Conservation (phyloP, 2,888 invertebrate species). For the Cotesia congregata region DNA sequence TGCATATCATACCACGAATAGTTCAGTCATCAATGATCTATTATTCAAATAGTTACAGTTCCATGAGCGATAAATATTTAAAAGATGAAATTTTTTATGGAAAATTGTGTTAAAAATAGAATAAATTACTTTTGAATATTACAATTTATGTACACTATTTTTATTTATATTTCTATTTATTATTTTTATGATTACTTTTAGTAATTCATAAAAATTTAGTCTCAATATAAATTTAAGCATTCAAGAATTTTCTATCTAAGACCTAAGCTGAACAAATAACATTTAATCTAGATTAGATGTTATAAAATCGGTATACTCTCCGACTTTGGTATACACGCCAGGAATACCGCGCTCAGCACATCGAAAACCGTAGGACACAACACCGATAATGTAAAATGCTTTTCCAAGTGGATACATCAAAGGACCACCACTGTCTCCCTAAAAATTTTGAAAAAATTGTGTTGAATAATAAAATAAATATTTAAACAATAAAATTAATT, state of each 20-base stretch:
- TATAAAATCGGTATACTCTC: constrained; percentile 71
- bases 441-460: constrained; percentile 34
- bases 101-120: too few relatives aligned
- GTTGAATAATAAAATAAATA: constrained; percentile 19
- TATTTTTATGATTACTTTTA: not conserved
- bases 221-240: constrained; percentile 1
- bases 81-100: too few relatives aligned
- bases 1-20: too few relatives aligned
- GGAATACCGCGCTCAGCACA: constrained; percentile 76
- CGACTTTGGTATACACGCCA: constrained; percentile 81
- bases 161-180: not conserved
- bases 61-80: too few relatives aligned
- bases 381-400: constrained; percentile 74
- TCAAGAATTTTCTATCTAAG: not conserved
- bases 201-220: not conserved
- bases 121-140: too few relatives aligned
- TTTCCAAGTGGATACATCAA: constrained; percentile 75
- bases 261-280: not conserved
- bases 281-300: constrained; percentile 39
- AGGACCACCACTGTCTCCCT: constrained; percentile 86
- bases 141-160: too few relatives aligned
- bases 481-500: not conserved
- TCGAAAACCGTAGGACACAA: constrained; percentile 77
- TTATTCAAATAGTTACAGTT: too few relatives aligned
- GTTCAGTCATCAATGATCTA: too few relatives aligned